Conservation (phyloP, 2,113 vertebrate species). For the Stigmatopora argus region DNA sequence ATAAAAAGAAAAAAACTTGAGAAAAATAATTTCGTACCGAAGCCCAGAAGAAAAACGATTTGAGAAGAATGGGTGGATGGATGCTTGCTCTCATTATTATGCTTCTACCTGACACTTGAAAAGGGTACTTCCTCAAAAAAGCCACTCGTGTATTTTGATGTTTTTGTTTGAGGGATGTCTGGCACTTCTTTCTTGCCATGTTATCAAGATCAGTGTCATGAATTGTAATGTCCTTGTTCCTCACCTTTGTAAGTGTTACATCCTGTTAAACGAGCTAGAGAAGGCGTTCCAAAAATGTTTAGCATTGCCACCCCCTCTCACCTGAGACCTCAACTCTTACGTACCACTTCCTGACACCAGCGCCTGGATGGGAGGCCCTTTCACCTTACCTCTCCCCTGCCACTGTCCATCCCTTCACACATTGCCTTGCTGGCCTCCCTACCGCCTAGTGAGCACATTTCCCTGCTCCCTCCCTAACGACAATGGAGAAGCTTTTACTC, state of each 20-base stretch:
- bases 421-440: constrained; percentile 51
- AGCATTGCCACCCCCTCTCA: constrained; percentile 64
- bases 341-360: constrained; percentile 55
- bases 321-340: constrained; percentile 68
- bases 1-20: no score
- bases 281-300: constrained; percentile 44
- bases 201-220: no score
- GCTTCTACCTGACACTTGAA: no score
- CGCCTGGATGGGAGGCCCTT: constrained; percentile 29
- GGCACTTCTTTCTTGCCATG: no score
- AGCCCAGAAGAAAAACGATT: no score
- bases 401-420: constrained; percentile 65
- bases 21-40: no score
- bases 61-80: no score
- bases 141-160: no score
- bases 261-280: constrained; percentile 1
- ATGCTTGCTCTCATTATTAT: no score
- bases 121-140: no score
- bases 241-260: background rate
- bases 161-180: no score
- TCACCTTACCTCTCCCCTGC: constrained; percentile 60
- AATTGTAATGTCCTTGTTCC: no score
- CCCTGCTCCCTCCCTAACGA: constrained; percentile 55
- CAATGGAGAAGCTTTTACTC: constrained; percentile 71
- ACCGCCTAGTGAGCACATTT: constrained; percentile 67